These are phyloP conservation scores for Caenorhabditis sp. DNA, from an alignment of 2,888 invertebrate species.

Conservation along the genomic window DNA sequence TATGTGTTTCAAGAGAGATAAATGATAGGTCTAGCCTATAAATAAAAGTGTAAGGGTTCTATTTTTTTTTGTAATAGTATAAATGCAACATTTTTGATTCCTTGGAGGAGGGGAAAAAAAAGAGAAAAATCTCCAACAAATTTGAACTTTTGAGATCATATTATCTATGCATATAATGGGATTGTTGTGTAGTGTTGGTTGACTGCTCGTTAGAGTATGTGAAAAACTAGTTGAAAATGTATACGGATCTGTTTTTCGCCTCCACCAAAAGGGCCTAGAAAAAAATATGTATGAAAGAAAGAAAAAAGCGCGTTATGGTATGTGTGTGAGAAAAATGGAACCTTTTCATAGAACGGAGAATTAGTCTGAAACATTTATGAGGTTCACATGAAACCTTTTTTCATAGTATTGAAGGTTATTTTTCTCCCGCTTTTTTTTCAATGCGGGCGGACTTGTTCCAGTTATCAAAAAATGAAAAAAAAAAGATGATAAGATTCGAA, in stretches of 20 bases:
- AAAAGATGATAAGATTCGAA: no score
- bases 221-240: conserved; percentile 4
- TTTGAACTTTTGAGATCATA: conserved; percentile 25
- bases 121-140: not conserved
- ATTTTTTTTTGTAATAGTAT: not conserved
- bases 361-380: not conserved
- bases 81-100: not conserved
- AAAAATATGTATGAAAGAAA: conserved; percentile 20
- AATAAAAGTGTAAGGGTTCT: not conserved
- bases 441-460: not conserved
- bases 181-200: conserved; percentile 20
- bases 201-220: conserved; percentile 26
- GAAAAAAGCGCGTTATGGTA: conserved; percentile 8
- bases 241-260: not conserved
- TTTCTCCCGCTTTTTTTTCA: no score
- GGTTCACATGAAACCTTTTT: not conserved
- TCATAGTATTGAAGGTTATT: not conserved
- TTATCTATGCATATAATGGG: conserved; percentile 48
- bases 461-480: no score
- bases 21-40: not conserved
- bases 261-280: conserved; percentile 20
- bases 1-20: not conserved
- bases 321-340: conserved; percentile 6
- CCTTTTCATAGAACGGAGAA: not conserved
- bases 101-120: not conserved